A percentile compares a stretch with the other conserved stretches of the same genome.
These are phyloP conservation scores for Microcebus ravelobensis DNA, from an alignment of 2,113 vertebrate genomes.

Conservation along the genomic window DNA sequence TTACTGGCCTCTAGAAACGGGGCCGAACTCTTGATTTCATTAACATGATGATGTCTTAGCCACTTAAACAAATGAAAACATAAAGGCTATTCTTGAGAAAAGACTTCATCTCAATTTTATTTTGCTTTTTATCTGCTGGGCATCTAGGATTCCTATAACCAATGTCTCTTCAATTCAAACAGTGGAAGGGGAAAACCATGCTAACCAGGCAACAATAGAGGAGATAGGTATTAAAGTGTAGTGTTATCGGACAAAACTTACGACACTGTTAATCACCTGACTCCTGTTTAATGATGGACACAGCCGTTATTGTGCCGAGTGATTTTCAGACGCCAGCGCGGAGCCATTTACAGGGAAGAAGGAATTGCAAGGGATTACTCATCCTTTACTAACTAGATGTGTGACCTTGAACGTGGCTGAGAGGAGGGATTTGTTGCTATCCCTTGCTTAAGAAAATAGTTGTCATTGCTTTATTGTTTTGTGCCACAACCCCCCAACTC, in stretches of 20 bases:
- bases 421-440: neutral
- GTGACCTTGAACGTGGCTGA: neutral
- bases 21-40: neutral
- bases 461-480: neutral
- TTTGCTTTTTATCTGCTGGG: constrained; percentile 22
- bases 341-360: neutral
- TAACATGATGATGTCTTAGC: neutral
- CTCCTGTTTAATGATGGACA: neutral
- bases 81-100: neutral
- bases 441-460: neutral
- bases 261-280: neutral
- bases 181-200: neutral
- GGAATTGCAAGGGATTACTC: neutral
- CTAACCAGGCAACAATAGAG: neutral
- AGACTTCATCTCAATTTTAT: neutral
- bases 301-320: neutral
- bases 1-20: neutral
- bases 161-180: neutral
- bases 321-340: neutral
- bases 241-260: neutral
- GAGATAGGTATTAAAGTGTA: neutral
- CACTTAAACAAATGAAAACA: neutral
- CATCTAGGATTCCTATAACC: neutral
- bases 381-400: too few species aligned
- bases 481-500: neutral